A percentile compares a stretch with the other conserved stretches of the same genome.
phyloP scores from a whole-genome alignment of 2,797 vertebrate genomes.

The Sebastes steindachneri region DNA sequence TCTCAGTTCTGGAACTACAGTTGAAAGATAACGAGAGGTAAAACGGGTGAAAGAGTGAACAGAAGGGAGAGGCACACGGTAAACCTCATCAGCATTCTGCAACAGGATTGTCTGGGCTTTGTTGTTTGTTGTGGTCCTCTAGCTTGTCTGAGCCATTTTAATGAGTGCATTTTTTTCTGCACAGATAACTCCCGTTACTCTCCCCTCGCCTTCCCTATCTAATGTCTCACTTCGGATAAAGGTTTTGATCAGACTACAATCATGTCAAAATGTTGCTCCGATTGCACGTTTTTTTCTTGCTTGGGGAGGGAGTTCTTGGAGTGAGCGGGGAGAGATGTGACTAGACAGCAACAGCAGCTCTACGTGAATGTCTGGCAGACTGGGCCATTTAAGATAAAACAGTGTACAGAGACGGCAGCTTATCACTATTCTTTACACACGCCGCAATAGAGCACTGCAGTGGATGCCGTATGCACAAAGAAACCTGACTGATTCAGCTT shows the following conservation, averaged over 20 bases:
- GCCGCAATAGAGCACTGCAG: constrained; percentile 70
- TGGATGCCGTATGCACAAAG: constrained; percentile 60
- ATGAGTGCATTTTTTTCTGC: constrained; percentile 60
- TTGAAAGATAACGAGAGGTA: constrained; percentile 21
- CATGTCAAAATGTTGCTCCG: constrained; percentile 60
- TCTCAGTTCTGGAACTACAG: constrained; percentile 33
- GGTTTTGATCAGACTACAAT: constrained; percentile 68
- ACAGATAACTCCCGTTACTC: constrained; percentile 45
- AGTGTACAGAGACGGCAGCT: constrained; percentile 62
- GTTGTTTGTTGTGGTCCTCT: constrained; percentile 75
- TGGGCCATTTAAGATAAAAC: constrained; percentile 71
- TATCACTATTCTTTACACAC: constrained; percentile 80
- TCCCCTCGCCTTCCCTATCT: constrained; percentile 31
- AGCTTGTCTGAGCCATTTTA: constrained; percentile 74
- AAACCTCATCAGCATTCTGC: constrained; percentile 80
- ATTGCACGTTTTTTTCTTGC: constrained; percentile 33
- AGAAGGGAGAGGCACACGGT: constrained; percentile 43
- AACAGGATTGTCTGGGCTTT: constrained; percentile 75
- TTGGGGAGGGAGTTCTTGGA: constrained; percentile 41
- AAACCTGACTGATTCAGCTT: constrained; percentile 24
- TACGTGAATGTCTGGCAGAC: constrained; percentile 77
- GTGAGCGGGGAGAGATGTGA: constrained; percentile 58
- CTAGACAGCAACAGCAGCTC: constrained; percentile 69
- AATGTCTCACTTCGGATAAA: constrained; percentile 58
- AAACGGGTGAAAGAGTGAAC: constrained; percentile 20